Conservation (phyloP, 2,797 vertebrate species). For the Pygocentrus nattereri region DNA sequence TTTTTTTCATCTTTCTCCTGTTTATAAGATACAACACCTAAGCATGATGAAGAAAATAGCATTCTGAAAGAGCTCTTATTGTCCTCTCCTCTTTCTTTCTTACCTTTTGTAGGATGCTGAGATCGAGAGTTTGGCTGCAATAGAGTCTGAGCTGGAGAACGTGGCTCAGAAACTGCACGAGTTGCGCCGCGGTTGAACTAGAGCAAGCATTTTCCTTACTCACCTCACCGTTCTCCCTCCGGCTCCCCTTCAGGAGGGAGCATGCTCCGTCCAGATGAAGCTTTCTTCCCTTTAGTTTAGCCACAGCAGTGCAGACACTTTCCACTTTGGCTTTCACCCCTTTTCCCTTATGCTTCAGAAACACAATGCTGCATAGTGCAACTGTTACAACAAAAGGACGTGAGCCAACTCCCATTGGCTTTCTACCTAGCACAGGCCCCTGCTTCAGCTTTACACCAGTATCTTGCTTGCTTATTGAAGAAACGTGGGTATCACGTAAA, state of each 20-base stretch:
- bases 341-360: slow-evolving; percentile 10
- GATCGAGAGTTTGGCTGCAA: slow-evolving; percentile 91
- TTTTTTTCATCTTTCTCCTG: too few relatives aligned
- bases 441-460: slow-evolving; percentile 57
- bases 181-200: slow-evolving; percentile 79
- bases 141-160: slow-evolving; percentile 93
- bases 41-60: background rate
- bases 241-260: slow-evolving; percentile 68
- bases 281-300: slow-evolving; percentile 59
- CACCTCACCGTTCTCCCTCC: slow-evolving; percentile 13
- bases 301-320: slow-evolving; percentile 59
- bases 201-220: slow-evolving; percentile 54
- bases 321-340: slow-evolving; percentile 44
- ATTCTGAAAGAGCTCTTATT: background rate
- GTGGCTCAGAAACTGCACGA: slow-evolving; percentile 91
- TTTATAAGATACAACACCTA: background rate
- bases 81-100: background rate
- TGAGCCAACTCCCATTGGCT: background rate
- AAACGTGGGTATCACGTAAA: slow-evolving; percentile 57
- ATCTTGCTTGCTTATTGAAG: slow-evolving; percentile 63
- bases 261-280: slow-evolving; percentile 66
- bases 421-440: background rate
- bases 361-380: slow-evolving; percentile 39
- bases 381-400: slow-evolving; percentile 18
- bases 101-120: slow-evolving; percentile 79